These are phyloP conservation scores for Epinotia ramella DNA, from an alignment of 2,888 invertebrate genomes.

Conservation along the genomic window DNA sequence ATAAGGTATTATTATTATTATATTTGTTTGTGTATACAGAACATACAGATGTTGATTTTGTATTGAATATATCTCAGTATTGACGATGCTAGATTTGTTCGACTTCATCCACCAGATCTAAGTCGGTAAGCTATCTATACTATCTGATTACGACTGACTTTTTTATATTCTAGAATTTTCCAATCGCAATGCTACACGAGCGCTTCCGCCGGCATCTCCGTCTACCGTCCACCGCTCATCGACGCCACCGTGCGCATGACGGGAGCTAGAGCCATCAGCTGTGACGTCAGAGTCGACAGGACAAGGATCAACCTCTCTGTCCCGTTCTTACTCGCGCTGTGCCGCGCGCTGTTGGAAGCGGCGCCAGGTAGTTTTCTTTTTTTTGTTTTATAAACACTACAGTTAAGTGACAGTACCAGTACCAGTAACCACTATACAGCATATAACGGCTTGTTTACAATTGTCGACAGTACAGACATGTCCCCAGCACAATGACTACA, in stretches of 20 bases:
- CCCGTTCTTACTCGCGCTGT: conserved; percentile 87
- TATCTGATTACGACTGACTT: too few relatives aligned
- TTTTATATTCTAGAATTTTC: conserved; percentile 83
- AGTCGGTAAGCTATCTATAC: too few relatives aligned
- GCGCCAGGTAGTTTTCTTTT: conserved; percentile 50
- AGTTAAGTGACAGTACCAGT: too few relatives aligned
- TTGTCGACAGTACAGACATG: background rate
- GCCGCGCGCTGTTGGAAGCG: conserved; percentile 86
- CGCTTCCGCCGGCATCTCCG: conserved; percentile 84
- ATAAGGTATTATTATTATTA: too few relatives aligned
- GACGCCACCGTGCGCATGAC: conserved; percentile 88
- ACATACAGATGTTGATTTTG: too few relatives aligned
- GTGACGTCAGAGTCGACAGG: conserved; percentile 90
- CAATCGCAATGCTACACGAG: conserved; percentile 87
- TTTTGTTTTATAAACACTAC: background rate
- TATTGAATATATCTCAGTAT: too few relatives aligned
- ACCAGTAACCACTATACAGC: background rate
- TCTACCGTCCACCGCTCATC: conserved; percentile 89
- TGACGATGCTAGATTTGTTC: too few relatives aligned
- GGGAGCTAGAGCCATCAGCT: conserved; percentile 85
- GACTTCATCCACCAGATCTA: too few relatives aligned
- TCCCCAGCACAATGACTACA: conserved; percentile 15
- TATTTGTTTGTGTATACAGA: too few relatives aligned
- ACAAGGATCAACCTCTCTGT: conserved; percentile 90
- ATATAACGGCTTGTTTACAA: background rate